Evolutionary conservation across 2,888 invertebrate genomes (phyloP).

Genomic region (Apamea crenata): DNA sequence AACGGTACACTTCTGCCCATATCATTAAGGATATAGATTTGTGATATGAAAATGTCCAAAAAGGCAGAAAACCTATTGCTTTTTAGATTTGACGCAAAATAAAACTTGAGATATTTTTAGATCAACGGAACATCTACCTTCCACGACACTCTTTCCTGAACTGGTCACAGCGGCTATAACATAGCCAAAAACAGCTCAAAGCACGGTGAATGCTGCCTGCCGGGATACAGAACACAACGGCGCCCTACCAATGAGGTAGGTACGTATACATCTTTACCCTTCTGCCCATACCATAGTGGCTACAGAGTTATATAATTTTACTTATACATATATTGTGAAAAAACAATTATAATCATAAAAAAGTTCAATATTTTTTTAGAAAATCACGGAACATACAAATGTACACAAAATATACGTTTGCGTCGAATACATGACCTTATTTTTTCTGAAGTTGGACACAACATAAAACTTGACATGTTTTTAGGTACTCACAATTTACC

Average conservation of each 20-base stretch:
- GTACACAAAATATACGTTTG: neutral
- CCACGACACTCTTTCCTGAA: neutral
- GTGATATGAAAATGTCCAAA: neutral
- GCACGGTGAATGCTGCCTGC: neutral
- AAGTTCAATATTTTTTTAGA: neutral
- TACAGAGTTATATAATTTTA: neutral
- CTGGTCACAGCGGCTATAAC: neutral
- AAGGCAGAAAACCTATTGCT: neutral
- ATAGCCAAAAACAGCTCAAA: neutral
- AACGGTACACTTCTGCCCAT: neutral
- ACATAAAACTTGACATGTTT: neutral
- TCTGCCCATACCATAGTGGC: too few species aligned
- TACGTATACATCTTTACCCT: neutral
- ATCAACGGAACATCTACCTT: neutral
- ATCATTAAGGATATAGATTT: neutral
- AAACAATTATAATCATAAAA: neutral
- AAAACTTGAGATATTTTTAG: slow-evolving; percentile 10
- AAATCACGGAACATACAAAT: neutral
- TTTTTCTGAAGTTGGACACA: neutral
- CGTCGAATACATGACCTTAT: neutral
- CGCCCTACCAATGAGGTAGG: neutral
- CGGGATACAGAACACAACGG: neutral
- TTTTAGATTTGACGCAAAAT: neutral
- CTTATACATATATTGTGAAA: neutral
- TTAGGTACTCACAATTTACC: slow-evolving; percentile 3